phyloP scores from a whole-genome alignment of 30 jellyfish, hydroid and myxozoan species.

The Nemopilema nomurai region DNA sequence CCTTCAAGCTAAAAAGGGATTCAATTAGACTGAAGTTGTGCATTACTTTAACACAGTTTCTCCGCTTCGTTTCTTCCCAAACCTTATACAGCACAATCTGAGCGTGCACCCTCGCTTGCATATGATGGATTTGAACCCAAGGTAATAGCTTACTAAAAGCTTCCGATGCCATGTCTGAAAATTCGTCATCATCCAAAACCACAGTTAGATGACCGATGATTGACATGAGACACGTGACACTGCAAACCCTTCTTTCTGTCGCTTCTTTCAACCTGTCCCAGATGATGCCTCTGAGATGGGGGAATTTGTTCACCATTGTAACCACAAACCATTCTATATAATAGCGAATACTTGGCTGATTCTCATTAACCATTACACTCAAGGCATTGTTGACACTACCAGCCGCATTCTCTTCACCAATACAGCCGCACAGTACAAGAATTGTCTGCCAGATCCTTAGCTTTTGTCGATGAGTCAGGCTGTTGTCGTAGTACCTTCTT shows the following conservation, averaged over 20 bases:
- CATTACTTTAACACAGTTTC: slow-evolving; percentile 17
- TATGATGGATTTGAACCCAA: slow-evolving; percentile 95
- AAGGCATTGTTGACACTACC: slow-evolving; percentile 22
- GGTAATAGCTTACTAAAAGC: slow-evolving; percentile 72
- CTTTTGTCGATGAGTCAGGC: slow-evolving; percentile 87
- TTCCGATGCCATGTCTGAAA: slow-evolving; percentile 57
- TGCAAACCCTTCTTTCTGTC: slow-evolving; percentile 68
- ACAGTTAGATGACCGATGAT: slow-evolving; percentile 66
- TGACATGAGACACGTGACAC: slow-evolving; percentile 70
- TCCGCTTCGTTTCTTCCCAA: slow-evolving; percentile 70
- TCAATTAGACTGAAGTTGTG: slow-evolving; percentile 39
- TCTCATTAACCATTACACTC: slow-evolving; percentile 49
- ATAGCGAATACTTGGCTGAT: slow-evolving; percentile 90
- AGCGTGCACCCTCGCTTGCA: slow-evolving; percentile 89
- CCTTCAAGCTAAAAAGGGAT: slow-evolving; percentile 60
- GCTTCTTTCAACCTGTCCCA: slow-evolving; percentile 77
- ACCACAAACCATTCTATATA: slow-evolving; percentile 83
- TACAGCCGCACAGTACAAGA: slow-evolving; percentile 46
- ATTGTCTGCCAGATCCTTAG: slow-evolving; percentile 87
- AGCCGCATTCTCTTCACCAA: slow-evolving; percentile 22
- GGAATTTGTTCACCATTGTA: slow-evolving; percentile 31
- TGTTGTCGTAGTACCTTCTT: slow-evolving; percentile 74
- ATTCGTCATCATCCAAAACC: slow-evolving; percentile 44
- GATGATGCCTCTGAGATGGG: slow-evolving; percentile 28
- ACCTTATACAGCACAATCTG: slow-evolving; percentile 62